Evolutionary conservation across 2,888 invertebrate genomes (phyloP), one percentile per base, ranked within the genome.

Genomic region (Odontothrips loti): DNA sequence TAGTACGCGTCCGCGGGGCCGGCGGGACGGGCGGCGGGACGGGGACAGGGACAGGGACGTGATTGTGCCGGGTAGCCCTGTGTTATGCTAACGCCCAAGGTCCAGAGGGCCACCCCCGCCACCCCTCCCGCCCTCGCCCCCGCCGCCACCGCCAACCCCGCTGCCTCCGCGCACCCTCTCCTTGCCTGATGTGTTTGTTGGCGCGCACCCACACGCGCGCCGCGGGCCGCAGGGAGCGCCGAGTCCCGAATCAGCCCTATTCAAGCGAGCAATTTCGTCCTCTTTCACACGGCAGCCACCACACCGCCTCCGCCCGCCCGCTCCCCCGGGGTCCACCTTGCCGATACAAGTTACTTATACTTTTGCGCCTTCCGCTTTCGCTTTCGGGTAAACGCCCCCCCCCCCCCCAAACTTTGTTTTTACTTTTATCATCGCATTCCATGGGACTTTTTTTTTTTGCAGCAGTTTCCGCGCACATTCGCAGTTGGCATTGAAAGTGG

Each of bases 231-330:
- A 1, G 58, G 58, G 58, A 58, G 15, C 20, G 58, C 58, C 58
- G 20, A 6, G 17, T 58, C 20, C 58, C 12, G 68, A 75, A 75
- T 75, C 68, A 75, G 68, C 68, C 68, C 68, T 75, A 75, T 75
- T 75, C 68, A 75, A 27, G 68, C 68, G 68, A n/a, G 68, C 68
- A 75, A 75, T 75, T 75, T n/a, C 68, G 27, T 27, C 68, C 27
- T n/a, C 68, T 75, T 75, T 75, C 68, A 75, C 68, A 27, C 34
- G 68, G n/a, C 68, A 12, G 11, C 27, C 27, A 11, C 34, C 58
- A 15, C 12, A 11, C 58, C 17, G 58, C 17, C 27, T 10, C 68
- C 68, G 6, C 2, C 34, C 34, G n/a, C n/a, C n/a, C n/a, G n/a
- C n/a, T n/a, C 20, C 58, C 58, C 1, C 58, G 58, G 68, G 51